phyloP scores from a whole-genome alignment of 2,797 vertebrate species.

The Carcharodon carcharias region DNA sequence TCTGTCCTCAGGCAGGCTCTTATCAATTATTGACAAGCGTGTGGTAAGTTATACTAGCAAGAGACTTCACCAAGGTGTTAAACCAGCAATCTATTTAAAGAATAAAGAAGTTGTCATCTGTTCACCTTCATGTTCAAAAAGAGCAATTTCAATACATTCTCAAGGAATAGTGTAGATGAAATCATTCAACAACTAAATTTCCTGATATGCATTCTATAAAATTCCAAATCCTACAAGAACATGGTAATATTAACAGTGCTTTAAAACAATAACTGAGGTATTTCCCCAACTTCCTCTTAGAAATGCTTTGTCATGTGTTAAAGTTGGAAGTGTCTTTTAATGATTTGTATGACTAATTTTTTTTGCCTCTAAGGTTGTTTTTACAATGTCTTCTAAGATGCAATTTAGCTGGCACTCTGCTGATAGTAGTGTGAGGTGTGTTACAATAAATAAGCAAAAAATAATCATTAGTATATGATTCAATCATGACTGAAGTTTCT shows the following conservation, averaged over 20 bases:
- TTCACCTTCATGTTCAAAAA: neutral
- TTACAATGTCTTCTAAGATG: neutral
- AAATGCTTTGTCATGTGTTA: neutral
- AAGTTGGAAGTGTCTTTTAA: neutral
- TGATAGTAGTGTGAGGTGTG: no score
- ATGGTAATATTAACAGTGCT: neutral
- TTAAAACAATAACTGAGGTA: neutral
- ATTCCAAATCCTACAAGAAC: neutral
- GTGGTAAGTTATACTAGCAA: slow-evolving; percentile 33
- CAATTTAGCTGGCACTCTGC: no score
- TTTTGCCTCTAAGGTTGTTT: neutral
- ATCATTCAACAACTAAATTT: neutral
- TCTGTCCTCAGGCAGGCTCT: slow-evolving; percentile 22
- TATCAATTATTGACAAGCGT: slow-evolving; percentile 33
- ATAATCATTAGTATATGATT: no score
- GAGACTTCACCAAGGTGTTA: slow-evolving; percentile 38
- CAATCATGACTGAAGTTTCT: no score
- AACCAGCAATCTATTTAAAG: slow-evolving; percentile 38
- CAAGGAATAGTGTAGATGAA: neutral
- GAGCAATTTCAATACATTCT: neutral
- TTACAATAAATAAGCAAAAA: no score
- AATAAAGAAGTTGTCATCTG: neutral
- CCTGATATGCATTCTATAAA: neutral
- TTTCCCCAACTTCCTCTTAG: neutral
- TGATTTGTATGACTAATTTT: neutral